Percentiles rank a stretch among this genome's conserved stretches.
phyloP scores from a whole-genome alignment of 2,113 vertebrate species.

The Dicerorhinus sumatrensis region DNA sequence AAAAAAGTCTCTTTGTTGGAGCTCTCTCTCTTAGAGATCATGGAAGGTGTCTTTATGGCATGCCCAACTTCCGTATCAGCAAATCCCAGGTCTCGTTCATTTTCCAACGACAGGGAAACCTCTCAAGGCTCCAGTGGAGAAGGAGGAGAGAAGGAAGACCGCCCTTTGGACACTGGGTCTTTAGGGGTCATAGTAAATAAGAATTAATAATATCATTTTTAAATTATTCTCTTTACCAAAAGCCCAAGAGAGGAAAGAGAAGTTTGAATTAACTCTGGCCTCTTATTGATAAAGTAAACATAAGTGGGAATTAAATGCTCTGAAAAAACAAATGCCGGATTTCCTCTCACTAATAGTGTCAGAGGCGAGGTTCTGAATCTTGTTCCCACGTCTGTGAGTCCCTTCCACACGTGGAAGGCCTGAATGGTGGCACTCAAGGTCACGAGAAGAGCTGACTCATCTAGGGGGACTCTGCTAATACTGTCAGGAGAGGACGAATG shows the following conservation, averaged over 20 bases:
- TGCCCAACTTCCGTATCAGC: not conserved
- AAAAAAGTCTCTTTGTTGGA: not conserved
- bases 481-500: not conserved
- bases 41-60: not conserved
- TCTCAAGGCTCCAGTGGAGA: not conserved
- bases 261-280: not conserved
- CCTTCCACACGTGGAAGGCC: not conserved
- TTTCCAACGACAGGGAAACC: not conserved
- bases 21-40: slow-evolving; percentile 1
- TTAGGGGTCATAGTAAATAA: not conserved
- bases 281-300: not conserved
- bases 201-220: not conserved
- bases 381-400: not conserved
- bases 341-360: not conserved
- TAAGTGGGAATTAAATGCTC: not conserved
- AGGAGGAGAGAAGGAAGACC: not conserved
- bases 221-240: slow-evolving; percentile 29
- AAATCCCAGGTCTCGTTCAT: not conserved
- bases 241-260: not conserved
- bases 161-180: not conserved
- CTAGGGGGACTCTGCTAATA: not conserved
- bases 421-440: not conserved
- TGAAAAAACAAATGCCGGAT: not conserved
- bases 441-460: not conserved
- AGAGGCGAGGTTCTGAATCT: not conserved